These are phyloP conservation scores for Pteronotus mesoamericanus DNA, from an alignment of 2,797 vertebrate species.

Conservation along the genomic window DNA sequence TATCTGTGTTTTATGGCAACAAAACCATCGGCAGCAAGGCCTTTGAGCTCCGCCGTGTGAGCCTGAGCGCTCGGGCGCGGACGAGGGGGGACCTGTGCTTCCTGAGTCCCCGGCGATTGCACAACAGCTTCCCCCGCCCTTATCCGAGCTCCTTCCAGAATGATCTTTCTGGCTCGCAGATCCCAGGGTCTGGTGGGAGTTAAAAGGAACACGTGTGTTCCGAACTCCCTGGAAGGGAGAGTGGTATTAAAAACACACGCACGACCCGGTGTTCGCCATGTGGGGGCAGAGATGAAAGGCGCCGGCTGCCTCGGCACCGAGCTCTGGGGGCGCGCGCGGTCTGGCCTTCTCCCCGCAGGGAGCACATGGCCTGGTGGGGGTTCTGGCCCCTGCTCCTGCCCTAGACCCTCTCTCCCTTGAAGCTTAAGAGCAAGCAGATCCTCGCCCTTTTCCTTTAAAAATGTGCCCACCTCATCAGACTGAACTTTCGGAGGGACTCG, in stretches of 20 bases:
- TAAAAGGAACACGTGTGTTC: conserved; percentile 51
- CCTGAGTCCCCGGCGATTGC: not conserved
- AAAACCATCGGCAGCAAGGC: conserved; percentile 18
- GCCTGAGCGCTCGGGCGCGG: not conserved
- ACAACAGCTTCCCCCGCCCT: not conserved
- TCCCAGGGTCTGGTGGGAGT: conserved; percentile 56
- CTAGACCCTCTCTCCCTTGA: not conserved
- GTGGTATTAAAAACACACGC: conserved; percentile 46
- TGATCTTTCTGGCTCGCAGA: conserved; percentile 44
- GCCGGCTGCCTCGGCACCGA: not conserved
- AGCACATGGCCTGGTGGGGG: not conserved
- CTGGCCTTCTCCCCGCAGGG: not conserved
- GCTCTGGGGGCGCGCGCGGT: conserved; percentile 25
- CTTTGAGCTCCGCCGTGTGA: not conserved
- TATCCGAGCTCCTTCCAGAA: conserved; percentile 33
- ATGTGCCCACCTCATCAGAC: not conserved
- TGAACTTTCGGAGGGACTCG: not conserved
- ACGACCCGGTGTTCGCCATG: not conserved
- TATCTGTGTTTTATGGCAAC: conserved; percentile 57
- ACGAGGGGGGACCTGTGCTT: not conserved
- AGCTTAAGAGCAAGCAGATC: not conserved
- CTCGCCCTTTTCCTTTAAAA: not conserved
- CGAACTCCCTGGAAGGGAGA: conserved; percentile 37
- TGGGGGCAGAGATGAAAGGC: conserved; percentile 55
- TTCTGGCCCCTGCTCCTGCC: not conserved